A percentile compares a stretch with the other conserved stretches of the same genome.
Conservation (phyloP, 2,797 vertebrate genomes). For the Karalla daura region DNA sequence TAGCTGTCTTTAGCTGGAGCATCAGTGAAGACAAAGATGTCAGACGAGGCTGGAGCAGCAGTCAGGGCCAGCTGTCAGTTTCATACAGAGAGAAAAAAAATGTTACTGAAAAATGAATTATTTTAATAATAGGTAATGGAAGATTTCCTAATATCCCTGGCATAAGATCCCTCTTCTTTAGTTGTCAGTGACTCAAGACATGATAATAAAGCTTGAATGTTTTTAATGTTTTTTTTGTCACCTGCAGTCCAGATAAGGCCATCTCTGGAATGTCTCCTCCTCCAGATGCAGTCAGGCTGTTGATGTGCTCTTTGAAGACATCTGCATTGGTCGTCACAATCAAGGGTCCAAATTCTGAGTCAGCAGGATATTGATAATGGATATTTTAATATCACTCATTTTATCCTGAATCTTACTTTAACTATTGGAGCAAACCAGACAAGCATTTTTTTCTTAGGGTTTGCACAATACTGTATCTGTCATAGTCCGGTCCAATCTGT, state of each 20-base stretch:
- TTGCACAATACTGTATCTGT: too few relatives aligned
- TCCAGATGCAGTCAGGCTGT: constrained; percentile 50
- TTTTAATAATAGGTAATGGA: too few relatives aligned
- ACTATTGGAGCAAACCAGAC: neutral
- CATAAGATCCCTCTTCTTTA: neutral
- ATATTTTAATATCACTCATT: neutral
- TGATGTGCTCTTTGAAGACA: constrained; percentile 67
- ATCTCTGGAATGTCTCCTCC: constrained; percentile 72
- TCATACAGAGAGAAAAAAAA: too few relatives aligned
- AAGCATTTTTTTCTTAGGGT: neutral
- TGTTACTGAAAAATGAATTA: too few relatives aligned
- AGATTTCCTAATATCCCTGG: neutral
- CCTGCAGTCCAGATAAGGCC: constrained; percentile 77
- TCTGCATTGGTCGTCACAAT: constrained; percentile 67
- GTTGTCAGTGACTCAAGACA: too few relatives aligned
- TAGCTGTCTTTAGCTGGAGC: constrained; percentile 75
- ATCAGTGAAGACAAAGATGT: constrained; percentile 84
- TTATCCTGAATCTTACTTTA: neutral
- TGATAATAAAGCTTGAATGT: too few relatives aligned
- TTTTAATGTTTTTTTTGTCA: constrained; percentile 35
- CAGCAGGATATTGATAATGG: neutral
- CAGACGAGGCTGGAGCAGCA: constrained; percentile 72
- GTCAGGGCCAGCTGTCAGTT: constrained; percentile 74
- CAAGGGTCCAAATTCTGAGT: constrained; percentile 70
- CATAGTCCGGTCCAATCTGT: too few relatives aligned